Percentiles rank a stretch among this genome's conserved stretches.
Evolutionary conservation across 2,888 invertebrate species (phyloP).

Genomic region (Lathronympha strigana): DNA sequence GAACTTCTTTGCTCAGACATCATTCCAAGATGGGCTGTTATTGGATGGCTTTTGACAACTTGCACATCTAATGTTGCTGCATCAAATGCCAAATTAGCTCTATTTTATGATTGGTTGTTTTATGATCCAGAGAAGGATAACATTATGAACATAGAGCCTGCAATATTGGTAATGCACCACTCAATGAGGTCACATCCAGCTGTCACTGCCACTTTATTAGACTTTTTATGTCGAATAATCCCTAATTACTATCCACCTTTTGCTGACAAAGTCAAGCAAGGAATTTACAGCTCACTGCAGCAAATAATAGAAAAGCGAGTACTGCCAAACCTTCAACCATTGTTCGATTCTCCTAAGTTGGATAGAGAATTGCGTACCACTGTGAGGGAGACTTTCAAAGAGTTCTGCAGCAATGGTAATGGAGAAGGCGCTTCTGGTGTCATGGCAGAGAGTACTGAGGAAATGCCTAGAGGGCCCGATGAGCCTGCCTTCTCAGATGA

Average conservation of each 20-base stretch:
- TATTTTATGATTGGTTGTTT: slow-evolving; percentile 97
- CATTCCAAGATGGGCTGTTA: slow-evolving; percentile 97
- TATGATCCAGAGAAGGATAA: slow-evolving; percentile 96
- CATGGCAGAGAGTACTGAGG: slow-evolving; percentile 74
- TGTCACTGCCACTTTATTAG: slow-evolving; percentile 94
- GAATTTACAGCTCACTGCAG: slow-evolving; percentile 91
- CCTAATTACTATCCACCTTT: slow-evolving; percentile 93
- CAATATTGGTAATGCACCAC: slow-evolving; percentile 96
- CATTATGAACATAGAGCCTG: slow-evolving; percentile 98
- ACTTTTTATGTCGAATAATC: slow-evolving; percentile 96
- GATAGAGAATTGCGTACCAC: slow-evolving; percentile 93
- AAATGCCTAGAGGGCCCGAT: slow-evolving; percentile 77
- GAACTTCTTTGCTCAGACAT: slow-evolving; percentile 97
- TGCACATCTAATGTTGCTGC: slow-evolving; percentile 95
- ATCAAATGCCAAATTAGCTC: slow-evolving; percentile 94
- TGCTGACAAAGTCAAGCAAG: slow-evolving; percentile 90
- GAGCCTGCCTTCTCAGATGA: slow-evolving; percentile 94
- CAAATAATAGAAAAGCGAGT: slow-evolving; percentile 97
- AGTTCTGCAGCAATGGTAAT: slow-evolving; percentile 89
- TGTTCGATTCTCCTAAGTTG: slow-evolving; percentile 94
- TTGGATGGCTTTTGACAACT: slow-evolving; percentile 96
- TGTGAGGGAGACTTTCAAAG: slow-evolving; percentile 95
- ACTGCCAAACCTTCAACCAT: slow-evolving; percentile 91
- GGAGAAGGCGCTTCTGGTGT: slow-evolving; percentile 80
- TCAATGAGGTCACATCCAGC: slow-evolving; percentile 96